Base-by-base conservation (phyloP, 2,797 vertebrate genomes). In the Cottoperca gobio region DNA sequence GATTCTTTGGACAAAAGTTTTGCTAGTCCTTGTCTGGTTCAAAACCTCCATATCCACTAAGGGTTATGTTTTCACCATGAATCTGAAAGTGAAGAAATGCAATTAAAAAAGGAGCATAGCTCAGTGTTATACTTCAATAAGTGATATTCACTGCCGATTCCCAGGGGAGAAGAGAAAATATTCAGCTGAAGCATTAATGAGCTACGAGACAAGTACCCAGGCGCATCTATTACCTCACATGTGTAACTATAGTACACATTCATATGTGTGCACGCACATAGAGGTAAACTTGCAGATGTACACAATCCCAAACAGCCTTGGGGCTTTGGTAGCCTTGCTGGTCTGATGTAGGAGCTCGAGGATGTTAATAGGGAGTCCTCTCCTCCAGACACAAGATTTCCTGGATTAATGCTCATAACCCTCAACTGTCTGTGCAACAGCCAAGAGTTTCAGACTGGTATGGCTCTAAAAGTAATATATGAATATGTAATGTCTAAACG, bases 181-280 rank as follows among this genome's bases (percentile, higher is more conserved):
- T 71, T 35, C 31, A 52, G 37, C 75, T 33, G 0, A 39, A 61
- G 43, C 10, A 10, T 31, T 66, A 75, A 70, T 74, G 62, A 75
- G 66, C 55, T 58, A 39, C 23, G 16, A 69, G 26, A 45, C 5
- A 64, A n/a, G n/a, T 24, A 35, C 8, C 19, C 31, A 35, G 19
- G 28, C 0, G 1, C 42, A 26, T 62, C 0, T 40, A 16, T 19
- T 23, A 17, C 9, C 5, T 45, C 50, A 46, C 7, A 23, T 50
- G 8, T 67, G 3, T 26, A 37, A 40, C 23, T 23, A 1, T 10
- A 23, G 12, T 12, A 21, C 8, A 31, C 8, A 43, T 14, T 37
- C 2, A 52, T 57, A 17, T 11, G 13, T 40, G 8, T n/a, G 16
- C 28, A 16, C n/a, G 5, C 26, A 48, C 19, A 37, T 7, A 7